Percentiles rank a stretch among this genome's conserved stretches.
These are phyloP conservation scores for Caenorhabditis sp. DNA, from an alignment of 2,888 invertebrate species.

Conservation along the genomic window DNA sequence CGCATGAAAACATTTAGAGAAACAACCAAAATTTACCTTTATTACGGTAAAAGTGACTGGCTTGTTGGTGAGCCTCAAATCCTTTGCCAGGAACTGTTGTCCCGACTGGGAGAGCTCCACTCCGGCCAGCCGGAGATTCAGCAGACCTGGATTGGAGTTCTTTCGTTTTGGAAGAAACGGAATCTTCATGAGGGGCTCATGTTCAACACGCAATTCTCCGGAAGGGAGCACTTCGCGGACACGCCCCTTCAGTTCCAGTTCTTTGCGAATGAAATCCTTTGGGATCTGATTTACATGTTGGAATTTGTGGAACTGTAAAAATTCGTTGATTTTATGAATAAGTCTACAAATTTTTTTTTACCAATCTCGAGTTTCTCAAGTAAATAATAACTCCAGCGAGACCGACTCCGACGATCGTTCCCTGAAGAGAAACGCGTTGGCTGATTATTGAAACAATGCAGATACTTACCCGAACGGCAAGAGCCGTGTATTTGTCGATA, in stretches of 20 bases:
- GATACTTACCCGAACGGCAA: conserved; percentile 71
- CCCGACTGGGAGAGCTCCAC: conserved; percentile 77
- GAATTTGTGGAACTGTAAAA: conserved; percentile 75
- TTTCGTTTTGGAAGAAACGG: conserved; percentile 70
- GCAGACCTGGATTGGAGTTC: conserved; percentile 65
- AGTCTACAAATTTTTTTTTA: conserved; percentile 27
- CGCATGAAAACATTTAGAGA: not conserved
- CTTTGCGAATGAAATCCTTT: conserved; percentile 76
- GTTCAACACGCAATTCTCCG: conserved; percentile 75
- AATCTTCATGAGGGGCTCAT: conserved; percentile 74
- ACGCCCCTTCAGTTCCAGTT: conserved; percentile 75
- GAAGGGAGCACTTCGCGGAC: conserved; percentile 70
- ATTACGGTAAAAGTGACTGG: conserved; percentile 76
- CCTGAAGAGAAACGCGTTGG: conserved; percentile 63
- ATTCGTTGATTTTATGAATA: not conserved
- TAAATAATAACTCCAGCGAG: conserved; percentile 73
- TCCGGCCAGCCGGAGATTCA: conserved; percentile 75
- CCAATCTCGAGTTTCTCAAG: conserved; percentile 75
- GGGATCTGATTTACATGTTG: conserved; percentile 78
- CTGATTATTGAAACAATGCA: not conserved
- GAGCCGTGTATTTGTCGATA: conserved; percentile 71
- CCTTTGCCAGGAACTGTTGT: conserved; percentile 72
- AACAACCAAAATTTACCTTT: conserved; percentile 54
- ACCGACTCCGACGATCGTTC: conserved; percentile 76
- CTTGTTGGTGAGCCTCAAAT: conserved; percentile 72